A percentile compares a stretch with the other conserved stretches of the same genome.
phyloP scores from a whole-genome alignment of 2,888 invertebrate species.

The Bimastos eiseni region DNA sequence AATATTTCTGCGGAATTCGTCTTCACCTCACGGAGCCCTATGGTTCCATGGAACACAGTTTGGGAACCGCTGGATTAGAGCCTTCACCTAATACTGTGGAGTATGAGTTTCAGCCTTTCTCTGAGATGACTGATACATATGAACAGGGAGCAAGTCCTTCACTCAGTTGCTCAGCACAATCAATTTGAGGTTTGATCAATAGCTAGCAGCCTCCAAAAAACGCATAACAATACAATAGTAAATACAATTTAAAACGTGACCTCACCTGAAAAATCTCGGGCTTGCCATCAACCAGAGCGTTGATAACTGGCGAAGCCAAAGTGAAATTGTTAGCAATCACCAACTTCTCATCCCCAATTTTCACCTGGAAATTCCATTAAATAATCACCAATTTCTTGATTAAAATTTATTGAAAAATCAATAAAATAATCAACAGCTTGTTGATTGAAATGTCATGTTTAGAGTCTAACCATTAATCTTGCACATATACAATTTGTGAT shows the following conservation, averaged over 20 bases:
- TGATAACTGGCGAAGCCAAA: slow-evolving; percentile 46
- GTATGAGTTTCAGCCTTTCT: no score
- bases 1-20: no score
- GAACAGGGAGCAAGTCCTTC: no score
- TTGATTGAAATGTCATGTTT: background rate
- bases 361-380: slow-evolving; percentile 36
- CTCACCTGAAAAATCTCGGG: slow-evolving; percentile 43
- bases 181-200: no score
- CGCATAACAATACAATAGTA: no score
- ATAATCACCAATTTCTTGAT: background rate
- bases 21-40: no score
- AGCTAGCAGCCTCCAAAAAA: no score
- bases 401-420: background rate
- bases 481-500: background rate
- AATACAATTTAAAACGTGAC: background rate
- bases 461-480: background rate
- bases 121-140: no score
- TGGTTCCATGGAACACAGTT: no score
- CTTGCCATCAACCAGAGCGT: slow-evolving; percentile 45
- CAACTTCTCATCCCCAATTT: slow-evolving; percentile 54
- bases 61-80: no score
- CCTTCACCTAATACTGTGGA: no score
- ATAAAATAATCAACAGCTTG: background rate
- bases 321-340: slow-evolving; percentile 48
- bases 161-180: no score